Conservation (phyloP, 2,797 vertebrate genomes). For the Todus mexicanus region DNA sequence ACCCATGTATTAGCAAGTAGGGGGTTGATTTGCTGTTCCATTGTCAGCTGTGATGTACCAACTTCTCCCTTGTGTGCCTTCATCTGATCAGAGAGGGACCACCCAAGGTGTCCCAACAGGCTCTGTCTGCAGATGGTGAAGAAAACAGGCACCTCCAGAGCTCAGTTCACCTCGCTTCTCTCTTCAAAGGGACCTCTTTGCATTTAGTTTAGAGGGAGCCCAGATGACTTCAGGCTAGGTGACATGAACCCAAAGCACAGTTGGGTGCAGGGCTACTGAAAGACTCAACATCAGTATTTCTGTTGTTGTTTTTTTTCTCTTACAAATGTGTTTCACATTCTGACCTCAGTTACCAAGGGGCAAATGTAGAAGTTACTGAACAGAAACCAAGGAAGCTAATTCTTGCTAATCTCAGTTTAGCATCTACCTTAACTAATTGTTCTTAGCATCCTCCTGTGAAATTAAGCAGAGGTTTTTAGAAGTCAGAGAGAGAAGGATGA, state of each 20-base stretch:
- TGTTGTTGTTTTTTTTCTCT: not conserved
- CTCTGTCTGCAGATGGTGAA: not conserved
- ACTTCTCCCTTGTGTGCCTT: not conserved
- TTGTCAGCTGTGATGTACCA: not conserved
- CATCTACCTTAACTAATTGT: not conserved
- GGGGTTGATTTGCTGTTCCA: not conserved
- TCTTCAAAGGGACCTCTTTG: not conserved
- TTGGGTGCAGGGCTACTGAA: not conserved
- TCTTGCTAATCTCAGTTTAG: not conserved
- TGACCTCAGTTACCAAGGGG: not conserved
- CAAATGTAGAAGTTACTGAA: not conserved
- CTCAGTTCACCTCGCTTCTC: not conserved
- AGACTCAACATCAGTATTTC: not conserved
- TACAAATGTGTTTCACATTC: not conserved
- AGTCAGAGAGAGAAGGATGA: not conserved
- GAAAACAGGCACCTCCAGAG: not conserved
- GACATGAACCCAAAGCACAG: not conserved
- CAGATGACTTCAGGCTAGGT: not conserved
- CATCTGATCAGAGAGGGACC: not conserved
- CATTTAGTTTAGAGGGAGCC: not conserved
- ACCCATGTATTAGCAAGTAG: rapidly evolving
- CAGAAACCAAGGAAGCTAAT: not conserved
- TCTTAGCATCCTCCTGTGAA: not conserved
- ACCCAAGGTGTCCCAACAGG: not conserved
- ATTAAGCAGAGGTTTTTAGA: not conserved